Conservation (phyloP, 2,113 vertebrate species). For the Centrocercus urophasianus region DNA sequence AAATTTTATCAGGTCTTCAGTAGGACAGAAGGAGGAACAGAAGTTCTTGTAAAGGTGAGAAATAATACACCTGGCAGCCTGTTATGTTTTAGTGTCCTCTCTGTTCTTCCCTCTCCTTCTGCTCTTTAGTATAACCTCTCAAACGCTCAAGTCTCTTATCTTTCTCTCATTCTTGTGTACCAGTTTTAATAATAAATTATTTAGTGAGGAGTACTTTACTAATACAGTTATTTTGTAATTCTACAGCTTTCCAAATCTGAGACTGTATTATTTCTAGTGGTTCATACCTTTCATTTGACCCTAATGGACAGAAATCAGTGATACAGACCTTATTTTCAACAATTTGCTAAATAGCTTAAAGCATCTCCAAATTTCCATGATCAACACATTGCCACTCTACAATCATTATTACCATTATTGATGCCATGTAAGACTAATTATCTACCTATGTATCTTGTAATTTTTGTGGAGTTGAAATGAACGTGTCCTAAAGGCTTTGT, state of each 20-base stretch:
- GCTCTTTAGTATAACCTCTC: constrained; percentile 1
- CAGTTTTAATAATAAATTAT: neutral
- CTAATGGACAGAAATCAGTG: constrained; percentile 27
- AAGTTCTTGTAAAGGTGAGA: neutral
- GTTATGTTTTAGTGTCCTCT: neutral
- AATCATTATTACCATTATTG: constrained; percentile 17
- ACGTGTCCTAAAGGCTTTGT: constrained; percentile 43
- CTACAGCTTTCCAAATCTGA: neutral
- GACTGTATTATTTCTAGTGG: constrained; percentile 16
- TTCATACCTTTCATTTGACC: constrained; percentile 40
- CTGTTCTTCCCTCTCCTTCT: neutral
- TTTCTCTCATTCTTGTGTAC: neutral
- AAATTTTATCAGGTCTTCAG: neutral
- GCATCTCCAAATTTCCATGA: constrained; percentile 39
- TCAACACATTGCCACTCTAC: neutral
- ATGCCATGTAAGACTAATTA: constrained; percentile 64
- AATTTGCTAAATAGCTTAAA: constrained; percentile 51
- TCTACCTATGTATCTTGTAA: constrained; percentile 54
- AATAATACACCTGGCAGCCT: neutral
- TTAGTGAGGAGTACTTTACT: neutral
- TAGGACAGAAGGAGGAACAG: neutral
- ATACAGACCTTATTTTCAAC: constrained; percentile 26
- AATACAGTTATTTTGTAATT: neutral
- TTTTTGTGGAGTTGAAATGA: constrained; percentile 57
- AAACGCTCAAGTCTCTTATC: neutral